Evolutionary conservation across 2,888 invertebrate species (phyloP), one percentile per base, ranked within the genome.

Genomic region (Drosophila kanekoi): DNA sequence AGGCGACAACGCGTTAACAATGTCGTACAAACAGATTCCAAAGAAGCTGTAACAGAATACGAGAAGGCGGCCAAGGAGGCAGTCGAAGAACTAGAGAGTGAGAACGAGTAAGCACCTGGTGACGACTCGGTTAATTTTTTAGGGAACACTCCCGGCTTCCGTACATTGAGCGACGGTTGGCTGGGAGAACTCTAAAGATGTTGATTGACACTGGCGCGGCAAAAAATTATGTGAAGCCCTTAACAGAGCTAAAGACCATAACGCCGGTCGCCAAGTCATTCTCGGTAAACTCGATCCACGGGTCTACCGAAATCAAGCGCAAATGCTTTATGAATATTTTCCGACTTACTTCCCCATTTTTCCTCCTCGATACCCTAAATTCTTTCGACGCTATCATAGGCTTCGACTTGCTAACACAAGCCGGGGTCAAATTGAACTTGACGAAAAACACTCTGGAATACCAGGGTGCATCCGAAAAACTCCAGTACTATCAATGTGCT

Each of bases 201-300:
- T 13, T 57, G n/a, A 52, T 65, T 3, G 52, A 65, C 45, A 60
- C 63, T n/a, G 67, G 51, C 13, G 53, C 58, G 43, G 57, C 44
- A 23, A 62, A 23, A 23, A 23, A 23, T 23, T 23, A 23, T 23
- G 23, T 23, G 6, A 23, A 23, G 23, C 23, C 51, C 56, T 4
- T 61, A 66, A 66, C 40, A 35, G 45, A 66, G 65, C 49, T 61
- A 35, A 49, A 20, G 8, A 51, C 38, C 35, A 37, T 57, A 67
- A 47, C 13, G 11, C 5, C 23, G 40, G 61, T 41, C 41, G 54
- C 43, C 38, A 41, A 52, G 10, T 14, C 41, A 3, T 64, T 53
- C 35, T 41, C 58, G 8, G 49, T 60, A 18, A 65, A 35, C 41
- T 75, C 69, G 11, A 63, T 60, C 16, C 64, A 67, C 18, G 59